Conservation (phyloP, 2,797 vertebrate genomes). For the Alca torda region DNA sequence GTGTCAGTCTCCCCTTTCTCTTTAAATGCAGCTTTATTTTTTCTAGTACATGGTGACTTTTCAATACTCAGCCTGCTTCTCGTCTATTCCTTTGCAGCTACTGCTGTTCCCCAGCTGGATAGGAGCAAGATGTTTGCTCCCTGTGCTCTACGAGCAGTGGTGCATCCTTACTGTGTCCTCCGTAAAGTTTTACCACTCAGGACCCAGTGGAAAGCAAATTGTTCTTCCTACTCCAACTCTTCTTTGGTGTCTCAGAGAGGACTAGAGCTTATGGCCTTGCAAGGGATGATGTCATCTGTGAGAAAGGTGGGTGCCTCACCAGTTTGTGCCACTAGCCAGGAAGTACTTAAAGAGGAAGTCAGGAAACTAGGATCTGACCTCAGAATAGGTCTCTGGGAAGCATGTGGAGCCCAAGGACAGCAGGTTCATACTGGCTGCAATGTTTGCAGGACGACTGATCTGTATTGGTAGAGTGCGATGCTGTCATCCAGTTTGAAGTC, state of each 20-base stretch:
- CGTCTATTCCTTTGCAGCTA: not conserved
- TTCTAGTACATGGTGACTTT: not conserved
- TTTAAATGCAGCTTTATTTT: conserved; percentile 24
- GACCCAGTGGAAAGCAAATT: not conserved
- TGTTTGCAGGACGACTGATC: not conserved
- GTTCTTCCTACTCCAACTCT: not conserved
- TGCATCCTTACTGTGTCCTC: not conserved
- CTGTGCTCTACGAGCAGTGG: not conserved
- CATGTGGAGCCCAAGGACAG: not conserved
- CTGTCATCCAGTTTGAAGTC: not conserved
- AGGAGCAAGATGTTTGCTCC: not conserved
- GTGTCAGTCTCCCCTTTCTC: not conserved
- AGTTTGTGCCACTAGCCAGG: not conserved
- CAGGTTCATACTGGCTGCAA: not conserved
- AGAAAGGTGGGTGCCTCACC: not conserved
- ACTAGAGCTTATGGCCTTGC: not conserved
- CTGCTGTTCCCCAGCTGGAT: not conserved
- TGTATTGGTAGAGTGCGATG: not conserved
- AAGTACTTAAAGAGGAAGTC: not conserved
- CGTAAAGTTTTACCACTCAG: not conserved
- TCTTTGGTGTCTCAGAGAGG: not conserved
- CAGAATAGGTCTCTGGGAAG: not conserved
- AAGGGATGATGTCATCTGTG: not conserved
- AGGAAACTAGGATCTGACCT: not conserved
- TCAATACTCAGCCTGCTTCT: not conserved